Conservation (phyloP, 2,113 vertebrate species). For the Mormyrus iriodes region DNA sequence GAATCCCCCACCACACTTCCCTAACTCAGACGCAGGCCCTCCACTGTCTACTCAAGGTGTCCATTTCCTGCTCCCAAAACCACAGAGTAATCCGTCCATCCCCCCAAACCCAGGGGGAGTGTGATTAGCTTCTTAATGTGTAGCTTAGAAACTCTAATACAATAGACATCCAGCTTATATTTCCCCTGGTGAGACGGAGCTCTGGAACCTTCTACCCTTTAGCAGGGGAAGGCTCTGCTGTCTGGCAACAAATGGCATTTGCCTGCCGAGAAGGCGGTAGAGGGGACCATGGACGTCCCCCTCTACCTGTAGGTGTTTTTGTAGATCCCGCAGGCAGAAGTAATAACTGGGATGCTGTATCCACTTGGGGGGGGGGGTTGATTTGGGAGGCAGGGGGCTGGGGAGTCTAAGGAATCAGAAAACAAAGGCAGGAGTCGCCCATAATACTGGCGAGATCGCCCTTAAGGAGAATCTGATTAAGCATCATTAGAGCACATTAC, state of each 20-base stretch:
- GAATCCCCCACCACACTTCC: conserved; percentile 52
- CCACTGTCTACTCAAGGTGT: conserved; percentile 31
- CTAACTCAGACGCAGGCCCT: conserved; percentile 43
- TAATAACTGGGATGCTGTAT: conserved; percentile 13
- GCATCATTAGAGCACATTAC: neutral
- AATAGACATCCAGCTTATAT: conserved; percentile 50
- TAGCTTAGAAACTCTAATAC: conserved; percentile 50
- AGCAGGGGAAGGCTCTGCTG: conserved; percentile 18
- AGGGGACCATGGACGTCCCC: conserved; percentile 5
- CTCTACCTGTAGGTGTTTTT: neutral
- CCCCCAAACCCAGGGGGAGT: conserved; percentile 34
- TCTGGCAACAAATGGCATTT: neutral
- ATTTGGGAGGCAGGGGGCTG: neutral
- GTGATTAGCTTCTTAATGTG: conserved; percentile 54
- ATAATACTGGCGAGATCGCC: neutral
- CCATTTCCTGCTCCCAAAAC: conserved; percentile 20
- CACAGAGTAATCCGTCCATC: neutral
- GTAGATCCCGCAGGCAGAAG: neutral
- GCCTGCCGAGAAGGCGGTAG: conserved; percentile 16
- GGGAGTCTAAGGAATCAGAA: neutral
- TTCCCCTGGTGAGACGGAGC: conserved; percentile 54
- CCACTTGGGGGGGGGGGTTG: conserved; percentile 1
- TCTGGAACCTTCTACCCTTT: conserved; percentile 46
- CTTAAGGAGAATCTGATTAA: conserved; percentile 6
- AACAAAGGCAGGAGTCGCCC: neutral